Evolutionary conservation across 2,797 vertebrate genomes (phyloP).

Genomic region (Telmatherina bonti): DNA sequence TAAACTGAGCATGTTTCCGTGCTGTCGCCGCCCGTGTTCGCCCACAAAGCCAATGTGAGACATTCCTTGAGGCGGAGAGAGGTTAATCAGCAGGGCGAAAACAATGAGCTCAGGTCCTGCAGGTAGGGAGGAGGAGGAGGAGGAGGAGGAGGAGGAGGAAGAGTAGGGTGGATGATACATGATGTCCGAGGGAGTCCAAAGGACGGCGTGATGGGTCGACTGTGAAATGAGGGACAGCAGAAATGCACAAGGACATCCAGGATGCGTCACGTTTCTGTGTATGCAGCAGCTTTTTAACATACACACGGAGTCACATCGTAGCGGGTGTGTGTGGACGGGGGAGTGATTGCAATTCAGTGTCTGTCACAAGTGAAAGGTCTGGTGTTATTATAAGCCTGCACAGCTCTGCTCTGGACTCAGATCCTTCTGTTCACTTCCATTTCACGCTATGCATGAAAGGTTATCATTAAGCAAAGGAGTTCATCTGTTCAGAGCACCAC

Average conservation of each 20-base stretch:
- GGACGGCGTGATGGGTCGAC: slow-evolving; percentile 66
- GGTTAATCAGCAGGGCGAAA: slow-evolving; percentile 78
- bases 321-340: slow-evolving; percentile 1
- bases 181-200: slow-evolving; percentile 61
- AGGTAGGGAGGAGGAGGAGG: slow-evolving; percentile 42
- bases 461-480: slow-evolving; percentile 40
- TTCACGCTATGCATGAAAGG: slow-evolving; percentile 25
- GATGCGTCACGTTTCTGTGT: slow-evolving; percentile 34
- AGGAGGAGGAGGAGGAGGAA: slow-evolving; percentile 17
- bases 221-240: slow-evolving; percentile 75
- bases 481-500: slow-evolving; percentile 21
- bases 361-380: slow-evolving; percentile 21
- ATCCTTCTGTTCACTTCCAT: slow-evolving; percentile 23
- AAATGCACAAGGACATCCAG: slow-evolving; percentile 66
- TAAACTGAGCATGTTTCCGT: slow-evolving; percentile 64
- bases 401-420: slow-evolving; percentile 1
- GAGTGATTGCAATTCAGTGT: slow-evolving; percentile 40
- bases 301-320: slow-evolving; percentile 31
- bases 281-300: slow-evolving; percentile 41
- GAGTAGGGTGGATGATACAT: slow-evolving; percentile 44
- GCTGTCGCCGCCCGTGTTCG: slow-evolving; percentile 51
- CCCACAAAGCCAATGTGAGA: slow-evolving; percentile 70
- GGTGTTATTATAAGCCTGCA: slow-evolving; percentile 8
- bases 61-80: slow-evolving; percentile 70
- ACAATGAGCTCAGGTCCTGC: slow-evolving; percentile 72